Evolutionary conservation across 2,888 invertebrate species (phyloP).

Genomic region (Cryptocephalus moraei): DNA sequence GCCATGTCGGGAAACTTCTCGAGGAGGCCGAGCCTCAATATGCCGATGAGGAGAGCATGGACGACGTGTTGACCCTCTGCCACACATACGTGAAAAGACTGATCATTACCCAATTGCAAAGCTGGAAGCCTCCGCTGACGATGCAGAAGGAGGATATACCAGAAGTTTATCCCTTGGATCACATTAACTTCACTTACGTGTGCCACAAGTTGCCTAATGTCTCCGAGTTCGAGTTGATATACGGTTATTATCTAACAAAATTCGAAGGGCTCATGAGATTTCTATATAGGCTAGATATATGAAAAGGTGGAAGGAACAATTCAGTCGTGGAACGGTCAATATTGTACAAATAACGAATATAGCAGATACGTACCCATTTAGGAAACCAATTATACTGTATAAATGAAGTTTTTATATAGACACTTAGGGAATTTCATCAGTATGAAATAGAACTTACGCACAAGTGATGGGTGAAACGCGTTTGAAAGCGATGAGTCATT

Average conservation of each 20-base stretch:
- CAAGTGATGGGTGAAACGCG: too few species aligned
- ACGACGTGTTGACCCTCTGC: slow-evolving; percentile 26
- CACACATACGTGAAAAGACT: slow-evolving; percentile 45
- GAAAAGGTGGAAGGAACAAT: too few species aligned
- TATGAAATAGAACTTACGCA: too few species aligned
- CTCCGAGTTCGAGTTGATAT: slow-evolving; percentile 40
- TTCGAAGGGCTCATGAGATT: too few species aligned
- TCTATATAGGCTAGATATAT: too few species aligned
- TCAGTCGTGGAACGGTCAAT: too few species aligned
- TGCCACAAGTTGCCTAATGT: slow-evolving; percentile 41
- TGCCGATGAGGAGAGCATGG: slow-evolving; percentile 31
- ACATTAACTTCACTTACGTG: slow-evolving; percentile 46
- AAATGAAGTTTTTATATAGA: too few species aligned
- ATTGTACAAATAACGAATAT: too few species aligned
- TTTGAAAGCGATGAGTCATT: too few species aligned
- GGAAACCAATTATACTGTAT: too few species aligned
- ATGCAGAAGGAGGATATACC: slow-evolving; percentile 34
- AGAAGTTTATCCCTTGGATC: slow-evolving; percentile 39
- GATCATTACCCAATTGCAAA: slow-evolving; percentile 43
- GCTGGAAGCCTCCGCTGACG: slow-evolving; percentile 42
- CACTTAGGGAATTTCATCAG: too few species aligned
- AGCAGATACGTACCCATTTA: too few species aligned
- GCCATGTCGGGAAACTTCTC: slow-evolving; percentile 29
- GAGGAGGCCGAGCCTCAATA: slow-evolving; percentile 36
- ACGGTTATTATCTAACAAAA: slow-evolving; percentile 20